A percentile compares a stretch with the other conserved stretches of the same genome.
phyloP scores from a whole-genome alignment of 2,113 vertebrate genomes.

The Chauna torquata region DNA sequence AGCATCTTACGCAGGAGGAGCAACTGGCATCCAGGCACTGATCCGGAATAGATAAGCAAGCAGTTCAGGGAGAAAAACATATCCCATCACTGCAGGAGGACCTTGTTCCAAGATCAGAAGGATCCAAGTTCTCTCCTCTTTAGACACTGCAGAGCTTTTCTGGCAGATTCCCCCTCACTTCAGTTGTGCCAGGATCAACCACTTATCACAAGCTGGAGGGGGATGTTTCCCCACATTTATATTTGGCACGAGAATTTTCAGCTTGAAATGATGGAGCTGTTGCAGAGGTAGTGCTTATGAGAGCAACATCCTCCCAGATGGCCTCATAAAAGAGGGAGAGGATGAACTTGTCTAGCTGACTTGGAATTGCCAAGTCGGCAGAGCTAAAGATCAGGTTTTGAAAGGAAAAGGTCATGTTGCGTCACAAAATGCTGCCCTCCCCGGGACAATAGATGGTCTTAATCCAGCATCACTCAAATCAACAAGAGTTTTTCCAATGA shows the following conservation, averaged over 20 bases:
- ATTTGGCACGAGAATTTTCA: constrained; percentile 21
- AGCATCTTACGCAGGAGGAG: background rate
- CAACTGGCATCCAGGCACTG: background rate
- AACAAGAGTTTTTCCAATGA: background rate
- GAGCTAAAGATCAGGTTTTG: constrained; percentile 11
- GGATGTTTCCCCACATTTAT: constrained; percentile 55
- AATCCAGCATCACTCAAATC: constrained; percentile 2
- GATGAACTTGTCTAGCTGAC: background rate
- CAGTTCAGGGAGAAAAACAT: background rate
- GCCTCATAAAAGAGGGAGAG: constrained; percentile 30
- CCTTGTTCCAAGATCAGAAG: background rate
- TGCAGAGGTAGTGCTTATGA: constrained; percentile 23
- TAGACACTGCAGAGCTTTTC: constrained; percentile 13
- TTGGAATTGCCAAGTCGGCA: constrained; percentile 12
- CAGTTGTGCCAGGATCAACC: constrained; percentile 39
- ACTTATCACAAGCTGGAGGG: constrained; percentile 50
- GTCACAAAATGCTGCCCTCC: background rate
- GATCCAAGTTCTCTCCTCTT: constrained; percentile 41
- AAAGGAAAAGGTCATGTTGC: background rate
- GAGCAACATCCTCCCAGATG: constrained; percentile 56
- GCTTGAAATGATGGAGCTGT: constrained; percentile 12
- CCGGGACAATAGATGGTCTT: background rate
- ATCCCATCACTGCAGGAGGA: background rate
- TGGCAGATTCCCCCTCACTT: constrained; percentile 5
- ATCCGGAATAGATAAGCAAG: background rate